phyloP scores from a whole-genome alignment of 2,888 invertebrate genomes.

The Cephonodes hylas region DNA sequence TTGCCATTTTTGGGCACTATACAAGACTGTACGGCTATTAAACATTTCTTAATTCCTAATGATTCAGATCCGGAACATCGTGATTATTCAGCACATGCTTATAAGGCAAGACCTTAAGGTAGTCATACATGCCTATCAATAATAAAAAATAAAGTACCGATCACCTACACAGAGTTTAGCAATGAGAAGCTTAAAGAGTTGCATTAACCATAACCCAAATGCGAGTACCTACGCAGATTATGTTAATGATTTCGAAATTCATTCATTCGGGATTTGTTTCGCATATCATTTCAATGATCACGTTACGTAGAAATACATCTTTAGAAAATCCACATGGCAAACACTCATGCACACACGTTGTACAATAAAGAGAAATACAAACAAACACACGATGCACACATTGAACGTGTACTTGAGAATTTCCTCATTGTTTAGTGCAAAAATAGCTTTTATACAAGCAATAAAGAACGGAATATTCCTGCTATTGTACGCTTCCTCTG shows the following conservation, averaged over 20 bases:
- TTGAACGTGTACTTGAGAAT: slow-evolving; percentile 16
- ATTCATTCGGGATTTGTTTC: background rate
- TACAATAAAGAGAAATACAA: slow-evolving; percentile 16
- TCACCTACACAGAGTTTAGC: background rate
- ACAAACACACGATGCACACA: slow-evolving; percentile 18
- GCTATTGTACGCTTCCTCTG: background rate
- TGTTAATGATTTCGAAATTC: background rate
- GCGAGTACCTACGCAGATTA: background rate
- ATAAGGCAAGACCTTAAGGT: too few relatives aligned
- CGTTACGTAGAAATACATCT: background rate
- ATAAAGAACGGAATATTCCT: slow-evolving; percentile 2
- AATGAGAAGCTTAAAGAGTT: background rate
- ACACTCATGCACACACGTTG: background rate
- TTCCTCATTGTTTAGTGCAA: slow-evolving; percentile 20
- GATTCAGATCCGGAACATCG: too few relatives aligned
- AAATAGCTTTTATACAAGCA: slow-evolving; percentile 1
- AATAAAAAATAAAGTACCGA: too few relatives aligned
- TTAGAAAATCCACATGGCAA: background rate
- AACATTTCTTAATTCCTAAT: too few relatives aligned
- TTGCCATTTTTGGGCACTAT: too few relatives aligned
- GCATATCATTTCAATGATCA: background rate
- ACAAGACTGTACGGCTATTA: too few relatives aligned
- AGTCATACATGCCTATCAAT: too few relatives aligned
- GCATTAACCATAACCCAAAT: background rate
- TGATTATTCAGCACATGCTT: too few relatives aligned